Evolutionary conservation across 1,140 invertebrate species (phyloP), one percentile per base, ranked within the genome.

Genomic region (Laupala kohalensis): DNA sequence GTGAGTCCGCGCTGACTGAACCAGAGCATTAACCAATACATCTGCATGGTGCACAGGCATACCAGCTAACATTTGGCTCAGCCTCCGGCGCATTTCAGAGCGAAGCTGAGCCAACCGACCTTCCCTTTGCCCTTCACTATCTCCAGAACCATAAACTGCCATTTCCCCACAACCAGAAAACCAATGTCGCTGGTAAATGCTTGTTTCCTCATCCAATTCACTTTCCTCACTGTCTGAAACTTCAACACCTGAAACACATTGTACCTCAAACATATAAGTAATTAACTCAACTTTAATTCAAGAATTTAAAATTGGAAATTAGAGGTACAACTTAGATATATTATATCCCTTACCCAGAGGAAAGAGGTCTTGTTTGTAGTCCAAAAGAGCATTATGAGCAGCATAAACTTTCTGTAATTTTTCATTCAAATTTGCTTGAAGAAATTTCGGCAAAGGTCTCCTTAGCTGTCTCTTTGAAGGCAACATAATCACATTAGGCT

Each of bases 321-420:
- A 63, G 12, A 63, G 53, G 53, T 23, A 13, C n/a, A 63, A 63
- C n/a, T n/a, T n/a, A n/a, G n/a, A n/a, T n/a, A n/a, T n/a, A n/a
- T n/a, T n/a, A n/a, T n/a, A 23, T 0, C 9, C 37, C 73, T 78
- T 75, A 84, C 83, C 81, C 75, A 81, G 77, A 67, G 78, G 78
- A 69, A 81, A 77, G 13, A 82, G 75, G 75, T 80, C 77, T 67
- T 78, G 78, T 69, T 80, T 79, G 53, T 77, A 74, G 62, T 79
- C 76, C 70, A 75, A 67, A 64, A 76, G 67, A 19, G 77, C 67
- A 64, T 73, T 69, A 64, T 74, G 74, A 13, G 71, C 72, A 62
- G 73, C 62, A 28, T 76, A 71, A 75, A 79, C 77, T 73, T 77
- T 76, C 30, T 78, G 75, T 26, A 79, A 71, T 0, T 76, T 71